Conservation (phyloP, 2,113 vertebrate genomes). For the Cathartes aura region DNA sequence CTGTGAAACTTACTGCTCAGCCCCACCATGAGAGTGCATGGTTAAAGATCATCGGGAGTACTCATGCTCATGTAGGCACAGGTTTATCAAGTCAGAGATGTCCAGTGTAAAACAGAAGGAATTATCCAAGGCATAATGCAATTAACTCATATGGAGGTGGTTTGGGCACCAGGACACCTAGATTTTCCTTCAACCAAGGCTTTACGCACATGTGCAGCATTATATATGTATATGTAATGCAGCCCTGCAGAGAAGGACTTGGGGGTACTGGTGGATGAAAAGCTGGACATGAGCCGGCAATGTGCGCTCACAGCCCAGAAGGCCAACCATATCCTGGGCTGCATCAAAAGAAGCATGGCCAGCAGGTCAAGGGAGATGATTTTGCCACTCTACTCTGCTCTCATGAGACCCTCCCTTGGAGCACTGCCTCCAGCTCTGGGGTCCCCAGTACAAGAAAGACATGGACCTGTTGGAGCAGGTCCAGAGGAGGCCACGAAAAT, state of each 20-base stretch:
- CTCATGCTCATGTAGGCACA: neutral
- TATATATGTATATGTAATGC: neutral
- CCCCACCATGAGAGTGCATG: too few relatives aligned
- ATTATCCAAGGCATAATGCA: neutral
- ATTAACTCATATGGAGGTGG: neutral
- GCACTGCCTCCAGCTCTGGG: neutral
- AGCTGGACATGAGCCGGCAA: neutral
- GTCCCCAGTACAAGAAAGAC: neutral
- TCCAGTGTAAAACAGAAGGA: neutral
- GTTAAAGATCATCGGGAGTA: neutral
- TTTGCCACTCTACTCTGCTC: neutral
- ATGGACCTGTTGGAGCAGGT: neutral
- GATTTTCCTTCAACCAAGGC: neutral
- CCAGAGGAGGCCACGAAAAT: neutral
- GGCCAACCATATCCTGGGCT: neutral
- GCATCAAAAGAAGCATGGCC: neutral
- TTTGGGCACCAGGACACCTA: neutral
- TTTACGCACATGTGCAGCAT: neutral
- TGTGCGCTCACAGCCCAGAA: neutral
- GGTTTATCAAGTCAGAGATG: neutral
- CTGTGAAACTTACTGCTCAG: neutral
- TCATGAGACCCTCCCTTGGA: neutral
- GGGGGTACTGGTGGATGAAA: neutral
- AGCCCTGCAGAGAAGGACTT: neutral
- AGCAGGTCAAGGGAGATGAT: neutral